A percentile compares a stretch with the other conserved stretches of the same genome.
Conservation (phyloP, 2,888 invertebrate species). For the Epistrophella euchroma region DNA sequence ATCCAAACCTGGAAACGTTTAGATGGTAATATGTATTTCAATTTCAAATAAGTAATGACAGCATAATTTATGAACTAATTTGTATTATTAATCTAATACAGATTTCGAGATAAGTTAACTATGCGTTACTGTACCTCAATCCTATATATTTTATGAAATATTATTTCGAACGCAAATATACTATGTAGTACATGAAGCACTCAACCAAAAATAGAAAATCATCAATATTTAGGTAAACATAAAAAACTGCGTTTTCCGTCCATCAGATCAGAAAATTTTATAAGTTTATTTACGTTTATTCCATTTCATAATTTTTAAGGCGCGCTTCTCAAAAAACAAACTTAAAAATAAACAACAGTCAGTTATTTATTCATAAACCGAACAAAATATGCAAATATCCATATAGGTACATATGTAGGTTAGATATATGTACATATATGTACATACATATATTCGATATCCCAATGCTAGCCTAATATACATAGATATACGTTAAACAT, state of each 20-base stretch:
- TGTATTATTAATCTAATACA: too few species aligned
- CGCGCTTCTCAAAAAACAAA: neutral
- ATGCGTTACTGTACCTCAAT: too few species aligned
- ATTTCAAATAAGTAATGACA: too few species aligned
- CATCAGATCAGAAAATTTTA: neutral
- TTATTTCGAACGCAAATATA: too few species aligned
- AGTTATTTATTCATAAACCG: conserved; percentile 1
- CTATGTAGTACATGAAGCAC: neutral
- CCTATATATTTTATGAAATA: too few species aligned
- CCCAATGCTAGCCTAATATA: neutral
- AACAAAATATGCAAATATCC: conserved; percentile 4
- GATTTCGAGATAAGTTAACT: too few species aligned
- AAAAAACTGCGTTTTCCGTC: neutral
- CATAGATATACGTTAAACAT: neutral
- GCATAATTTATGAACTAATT: too few species aligned
- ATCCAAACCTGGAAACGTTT: too few species aligned
- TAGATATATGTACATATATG: neutral
- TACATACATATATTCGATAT: too few species aligned
- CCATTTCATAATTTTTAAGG: neutral
- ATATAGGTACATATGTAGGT: neutral
- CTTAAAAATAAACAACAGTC: neutral
- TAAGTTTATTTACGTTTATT: neutral
- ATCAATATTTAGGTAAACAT: neutral
- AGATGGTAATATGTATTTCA: too few species aligned
- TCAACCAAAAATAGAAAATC: neutral